Evolutionary conservation across 2,797 vertebrate genomes (phyloP).

Genomic region (Ambastaia sidthimunki): DNA sequence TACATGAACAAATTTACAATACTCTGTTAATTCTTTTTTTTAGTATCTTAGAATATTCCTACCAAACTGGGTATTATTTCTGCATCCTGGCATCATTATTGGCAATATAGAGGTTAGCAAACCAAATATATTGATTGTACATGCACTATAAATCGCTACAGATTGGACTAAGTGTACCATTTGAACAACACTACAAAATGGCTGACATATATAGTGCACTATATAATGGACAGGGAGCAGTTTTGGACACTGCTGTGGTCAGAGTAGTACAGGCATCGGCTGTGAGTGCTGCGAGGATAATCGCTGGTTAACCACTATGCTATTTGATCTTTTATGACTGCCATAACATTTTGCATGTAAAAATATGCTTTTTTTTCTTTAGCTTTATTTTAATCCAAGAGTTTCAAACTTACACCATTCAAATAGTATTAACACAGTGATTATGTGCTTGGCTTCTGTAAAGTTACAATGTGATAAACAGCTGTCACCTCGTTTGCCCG

Average conservation of each 20-base stretch:
- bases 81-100: no score
- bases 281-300: conserved; percentile 49
- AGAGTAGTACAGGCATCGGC: conserved; percentile 46
- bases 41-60: no score
- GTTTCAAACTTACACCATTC: conserved; percentile 76
- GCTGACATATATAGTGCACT: neutral
- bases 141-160: neutral
- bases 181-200: neutral
- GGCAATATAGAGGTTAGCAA: no score
- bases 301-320: conserved; percentile 68
- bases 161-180: neutral
- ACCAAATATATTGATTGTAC: no score
- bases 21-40: no score
- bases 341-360: conserved; percentile 71
- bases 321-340: conserved; percentile 59
- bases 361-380: conserved; percentile 73
- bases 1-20: no score
- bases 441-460: conserved; percentile 70
- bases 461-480: conserved; percentile 63
- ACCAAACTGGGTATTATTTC: no score
- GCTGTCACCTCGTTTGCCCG: conserved; percentile 73
- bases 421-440: conserved; percentile 79
- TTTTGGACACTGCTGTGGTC: conserved; percentile 22
- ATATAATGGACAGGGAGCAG: neutral
- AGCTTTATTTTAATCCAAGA: conserved; percentile 83